phyloP scores from a whole-genome alignment of 2,888 invertebrate species.

The Harpalus rufipes region DNA sequence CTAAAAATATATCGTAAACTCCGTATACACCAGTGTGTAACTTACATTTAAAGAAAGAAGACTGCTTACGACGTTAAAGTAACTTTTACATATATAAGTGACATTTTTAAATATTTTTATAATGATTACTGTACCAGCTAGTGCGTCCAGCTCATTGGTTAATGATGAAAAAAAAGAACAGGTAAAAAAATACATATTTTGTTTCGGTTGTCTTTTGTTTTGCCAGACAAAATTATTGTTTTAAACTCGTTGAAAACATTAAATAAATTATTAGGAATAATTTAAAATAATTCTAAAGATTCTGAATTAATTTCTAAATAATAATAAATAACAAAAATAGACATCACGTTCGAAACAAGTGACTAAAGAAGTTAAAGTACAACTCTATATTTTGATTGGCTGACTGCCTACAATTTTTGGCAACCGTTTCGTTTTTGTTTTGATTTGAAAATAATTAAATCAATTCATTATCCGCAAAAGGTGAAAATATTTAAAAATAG shows the following conservation, averaged over 20 bases:
- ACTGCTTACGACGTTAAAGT: too few relatives aligned
- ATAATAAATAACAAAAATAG: too few relatives aligned
- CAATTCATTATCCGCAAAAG: too few relatives aligned
- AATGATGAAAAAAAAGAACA: slow-evolving; percentile 7
- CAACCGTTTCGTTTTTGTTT: not conserved
- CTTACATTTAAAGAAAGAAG: too few relatives aligned
- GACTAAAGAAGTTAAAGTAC: not conserved
- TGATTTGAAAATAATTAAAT: not conserved
- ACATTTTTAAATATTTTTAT: not conserved
- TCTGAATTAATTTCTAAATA: not conserved
- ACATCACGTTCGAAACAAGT: too few relatives aligned
- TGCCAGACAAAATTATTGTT: not conserved
- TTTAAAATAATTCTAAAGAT: not conserved
- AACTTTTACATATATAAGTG: too few relatives aligned
- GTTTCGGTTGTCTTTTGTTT: not conserved
- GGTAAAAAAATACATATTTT: not conserved
- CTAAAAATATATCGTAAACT: too few relatives aligned
- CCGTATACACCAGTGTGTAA: too few relatives aligned
- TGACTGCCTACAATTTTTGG: not conserved
- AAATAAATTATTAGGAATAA: too few relatives aligned
- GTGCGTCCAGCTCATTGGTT: slow-evolving; percentile 13
- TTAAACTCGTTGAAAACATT: too few relatives aligned
- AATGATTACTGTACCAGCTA: slow-evolving; percentile 29
- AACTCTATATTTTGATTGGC: not conserved
- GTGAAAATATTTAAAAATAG: too few relatives aligned